These are phyloP conservation scores for Tubiluchus corallicola DNA, from an alignment of 2,888 invertebrate species.

Conservation along the genomic window DNA sequence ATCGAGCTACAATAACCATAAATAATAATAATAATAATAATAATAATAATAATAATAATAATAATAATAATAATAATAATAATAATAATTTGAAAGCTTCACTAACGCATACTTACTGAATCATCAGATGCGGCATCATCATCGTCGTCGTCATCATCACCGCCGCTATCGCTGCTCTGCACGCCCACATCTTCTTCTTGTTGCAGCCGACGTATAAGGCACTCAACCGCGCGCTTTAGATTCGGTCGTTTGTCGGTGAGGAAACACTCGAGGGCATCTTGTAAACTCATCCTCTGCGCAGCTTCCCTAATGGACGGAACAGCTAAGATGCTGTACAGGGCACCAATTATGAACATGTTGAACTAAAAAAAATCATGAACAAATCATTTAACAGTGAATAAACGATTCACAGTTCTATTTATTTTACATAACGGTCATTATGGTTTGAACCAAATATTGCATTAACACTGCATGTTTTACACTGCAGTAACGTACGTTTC, in stretches of 20 bases:
- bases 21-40: slow-evolving; percentile 9
- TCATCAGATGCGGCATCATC: slow-evolving; percentile 30
- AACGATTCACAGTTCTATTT: not conserved
- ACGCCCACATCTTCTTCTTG: slow-evolving; percentile 11
- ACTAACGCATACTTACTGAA: slow-evolving; percentile 20
- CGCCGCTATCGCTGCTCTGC: slow-evolving; percentile 11
- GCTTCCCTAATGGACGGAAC: slow-evolving; percentile 32
- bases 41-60: not conserved
- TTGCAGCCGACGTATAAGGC: slow-evolving; percentile 30
- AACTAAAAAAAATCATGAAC: slow-evolving; percentile 24
- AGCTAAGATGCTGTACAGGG: slow-evolving; percentile 35
- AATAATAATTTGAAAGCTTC: not conserved
- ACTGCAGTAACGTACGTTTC: too few species aligned
- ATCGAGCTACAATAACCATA: too few species aligned
- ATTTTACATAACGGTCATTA: not conserved
- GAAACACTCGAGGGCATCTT: slow-evolving; percentile 27
- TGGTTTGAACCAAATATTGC: too few species aligned
- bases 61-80: not conserved
- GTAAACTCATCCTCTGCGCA: slow-evolving; percentile 33
- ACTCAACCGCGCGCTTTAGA: slow-evolving; percentile 31
- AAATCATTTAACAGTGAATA: not conserved
- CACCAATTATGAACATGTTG: slow-evolving; percentile 36
- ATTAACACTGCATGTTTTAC: too few species aligned
- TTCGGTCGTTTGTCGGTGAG: slow-evolving; percentile 30
- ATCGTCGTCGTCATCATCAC: slow-evolving; percentile 17